Conservation (phyloP, 1,140 invertebrate species). For the Apis florea region DNA sequence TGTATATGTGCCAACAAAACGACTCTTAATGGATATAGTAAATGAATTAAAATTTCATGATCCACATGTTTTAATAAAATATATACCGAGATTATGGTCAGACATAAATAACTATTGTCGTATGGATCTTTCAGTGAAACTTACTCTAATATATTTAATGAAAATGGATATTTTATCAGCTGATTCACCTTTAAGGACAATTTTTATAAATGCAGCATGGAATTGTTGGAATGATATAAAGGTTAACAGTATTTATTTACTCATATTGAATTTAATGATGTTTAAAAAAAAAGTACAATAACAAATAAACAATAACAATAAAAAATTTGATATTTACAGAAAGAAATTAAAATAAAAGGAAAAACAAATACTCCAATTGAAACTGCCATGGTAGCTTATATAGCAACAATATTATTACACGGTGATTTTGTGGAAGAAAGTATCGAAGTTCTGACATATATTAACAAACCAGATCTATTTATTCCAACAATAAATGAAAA, state of each 20-base stretch:
- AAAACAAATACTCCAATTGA: not conserved
- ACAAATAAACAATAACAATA: no score
- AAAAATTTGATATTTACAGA: constrained; percentile 22
- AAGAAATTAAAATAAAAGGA: constrained; percentile 15
- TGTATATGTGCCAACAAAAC: constrained; percentile 89
- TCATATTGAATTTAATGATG: not conserved
- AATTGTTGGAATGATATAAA: constrained; percentile 58
- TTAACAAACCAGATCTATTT: constrained; percentile 18
- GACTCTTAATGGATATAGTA: constrained; percentile 86
- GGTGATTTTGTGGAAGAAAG: constrained; percentile 58
- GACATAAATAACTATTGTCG: constrained; percentile 87
- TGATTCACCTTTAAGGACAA: constrained; percentile 51
- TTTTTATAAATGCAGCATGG: constrained; percentile 61
- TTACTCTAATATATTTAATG: constrained; percentile 61
- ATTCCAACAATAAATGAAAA: constrained; percentile 39
- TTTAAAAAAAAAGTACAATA: not conserved
- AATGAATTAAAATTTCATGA: constrained; percentile 83
- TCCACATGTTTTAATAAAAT: constrained; percentile 76
- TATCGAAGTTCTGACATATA: constrained; percentile 51
- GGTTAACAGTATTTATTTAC: constrained; percentile 50
- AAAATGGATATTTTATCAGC: constrained; percentile 61
- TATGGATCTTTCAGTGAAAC: constrained; percentile 10
- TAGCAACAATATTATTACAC: constrained; percentile 61
- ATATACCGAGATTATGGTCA: constrained; percentile 88
- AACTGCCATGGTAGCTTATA: constrained; percentile 24